These are phyloP conservation scores for Matsumyia berberina DNA, from an alignment of 2,888 invertebrate genomes.

Conservation along the genomic window DNA sequence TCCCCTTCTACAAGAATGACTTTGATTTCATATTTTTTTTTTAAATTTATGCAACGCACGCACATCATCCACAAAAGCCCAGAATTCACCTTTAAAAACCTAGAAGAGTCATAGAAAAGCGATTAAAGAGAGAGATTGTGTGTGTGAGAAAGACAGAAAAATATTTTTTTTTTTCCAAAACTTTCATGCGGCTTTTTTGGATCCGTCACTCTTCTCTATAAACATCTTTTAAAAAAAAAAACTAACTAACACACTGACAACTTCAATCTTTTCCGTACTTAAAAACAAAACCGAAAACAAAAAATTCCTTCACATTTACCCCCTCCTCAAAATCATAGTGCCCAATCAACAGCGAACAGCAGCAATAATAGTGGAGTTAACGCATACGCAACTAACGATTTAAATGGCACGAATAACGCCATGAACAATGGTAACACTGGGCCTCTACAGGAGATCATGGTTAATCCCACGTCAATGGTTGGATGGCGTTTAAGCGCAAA, in stretches of 20 bases:
- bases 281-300: constrained; percentile 43
- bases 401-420: constrained; percentile 80
- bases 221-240: constrained; percentile 20
- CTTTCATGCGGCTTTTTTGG: constrained; percentile 37
- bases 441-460: constrained; percentile 84
- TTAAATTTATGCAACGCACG: constrained; percentile 29
- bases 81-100: constrained; percentile 68
- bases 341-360: constrained; percentile 82
- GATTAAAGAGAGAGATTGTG: constrained; percentile 73
- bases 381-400: constrained; percentile 83
- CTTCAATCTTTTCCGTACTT: constrained; percentile 62
- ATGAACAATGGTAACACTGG: constrained; percentile 79
- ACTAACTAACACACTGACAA: constrained; percentile 54
- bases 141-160: constrained; percentile 69
- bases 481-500: constrained; percentile 84
- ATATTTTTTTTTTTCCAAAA: constrained; percentile 48
- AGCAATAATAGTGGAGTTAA: constrained; percentile 78
- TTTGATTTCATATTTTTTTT: constrained; percentile 2
- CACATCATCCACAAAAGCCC: constrained; percentile 72
- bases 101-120: constrained; percentile 46
- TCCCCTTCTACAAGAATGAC: constrained; percentile 10
- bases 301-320: constrained; percentile 63
- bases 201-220: constrained; percentile 19
- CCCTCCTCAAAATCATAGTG: constrained; percentile 72
- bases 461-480: constrained; percentile 84